Evolutionary conservation across 2,888 invertebrate genomes (phyloP).

Genomic region (Oegoconia quadripuncta): DNA sequence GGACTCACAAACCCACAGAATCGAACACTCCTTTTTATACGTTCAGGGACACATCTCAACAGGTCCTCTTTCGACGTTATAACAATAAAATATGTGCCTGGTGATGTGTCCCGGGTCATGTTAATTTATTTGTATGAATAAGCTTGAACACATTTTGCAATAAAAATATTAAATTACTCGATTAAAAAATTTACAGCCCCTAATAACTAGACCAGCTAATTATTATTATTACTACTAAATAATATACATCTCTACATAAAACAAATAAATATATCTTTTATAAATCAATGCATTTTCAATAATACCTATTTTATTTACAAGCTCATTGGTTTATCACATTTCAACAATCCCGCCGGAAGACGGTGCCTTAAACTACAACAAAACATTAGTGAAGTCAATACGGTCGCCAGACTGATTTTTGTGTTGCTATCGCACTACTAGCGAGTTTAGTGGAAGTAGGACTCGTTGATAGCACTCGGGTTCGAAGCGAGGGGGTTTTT

Average conservation of each 20-base stretch:
- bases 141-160: conserved; percentile 69
- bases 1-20: too few relatives aligned
- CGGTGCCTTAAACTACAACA: conserved; percentile 38
- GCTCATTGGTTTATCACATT: conserved; percentile 77
- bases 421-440: conserved; percentile 72
- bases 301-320: conserved; percentile 69
- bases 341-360: conserved; percentile 46
- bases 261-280: conserved; percentile 63
- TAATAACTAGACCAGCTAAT: conserved; percentile 30
- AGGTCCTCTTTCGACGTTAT: too few relatives aligned
- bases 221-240: not conserved
- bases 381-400: conserved; percentile 73
- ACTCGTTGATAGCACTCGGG: conserved; percentile 60
- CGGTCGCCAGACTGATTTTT: conserved; percentile 87
- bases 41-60: too few relatives aligned
- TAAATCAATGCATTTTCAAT: conserved; percentile 45
- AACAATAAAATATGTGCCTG: too few relatives aligned
- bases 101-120: too few relatives aligned
- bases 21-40: too few relatives aligned
- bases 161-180: conserved; percentile 56
- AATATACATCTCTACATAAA: conserved; percentile 32
- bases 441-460: conserved; percentile 80
- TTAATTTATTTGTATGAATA: conserved; percentile 39
- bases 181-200: conserved; percentile 39
- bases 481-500: conserved; percentile 80